A percentile compares a stretch with the other conserved stretches of the same genome.
Conservation (phyloP, 2,888 invertebrate genomes). For the Ptychoptera contaminata region DNA sequence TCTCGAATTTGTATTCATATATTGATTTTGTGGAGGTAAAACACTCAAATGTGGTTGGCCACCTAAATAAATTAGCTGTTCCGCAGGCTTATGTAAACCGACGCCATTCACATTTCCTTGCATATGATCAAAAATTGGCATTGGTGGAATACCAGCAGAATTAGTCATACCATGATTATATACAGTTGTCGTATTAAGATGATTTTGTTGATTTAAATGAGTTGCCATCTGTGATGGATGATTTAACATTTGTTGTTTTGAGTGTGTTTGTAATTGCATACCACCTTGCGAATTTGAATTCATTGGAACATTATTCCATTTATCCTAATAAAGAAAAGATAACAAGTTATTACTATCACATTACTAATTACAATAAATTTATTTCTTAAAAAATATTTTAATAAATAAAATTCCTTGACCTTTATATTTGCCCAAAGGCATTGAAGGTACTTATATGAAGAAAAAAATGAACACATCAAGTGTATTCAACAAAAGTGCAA, state of each 20-base stretch:
- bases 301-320: constrained; percentile 65
- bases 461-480: too few species aligned
- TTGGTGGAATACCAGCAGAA: constrained; percentile 21
- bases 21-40: constrained; percentile 29
- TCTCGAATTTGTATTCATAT: constrained; percentile 24
- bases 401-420: too few species aligned
- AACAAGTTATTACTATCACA: neutral
- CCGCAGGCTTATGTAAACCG: constrained; percentile 18
- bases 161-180: constrained; percentile 28
- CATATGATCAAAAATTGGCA: constrained; percentile 31
- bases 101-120: constrained; percentile 22
- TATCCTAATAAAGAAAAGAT: constrained; percentile 44
- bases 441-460: too few species aligned
- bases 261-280: constrained; percentile 21
- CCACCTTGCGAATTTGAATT: constrained; percentile 36
- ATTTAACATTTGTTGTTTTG: constrained; percentile 37
- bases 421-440: too few species aligned
- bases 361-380: neutral
- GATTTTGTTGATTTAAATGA: constrained; percentile 17
- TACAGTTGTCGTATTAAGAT: constrained; percentile 27
- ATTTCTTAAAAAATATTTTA: too few species aligned
- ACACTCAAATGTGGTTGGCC: constrained; percentile 27
- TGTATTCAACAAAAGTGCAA: too few species aligned
- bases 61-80: constrained; percentile 28
- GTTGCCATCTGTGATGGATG: constrained; percentile 37